A percentile compares a stretch with the other conserved stretches of the same genome.
phyloP scores from a whole-genome alignment of 1,140 invertebrate genomes.

The Battus philenor region DNA sequence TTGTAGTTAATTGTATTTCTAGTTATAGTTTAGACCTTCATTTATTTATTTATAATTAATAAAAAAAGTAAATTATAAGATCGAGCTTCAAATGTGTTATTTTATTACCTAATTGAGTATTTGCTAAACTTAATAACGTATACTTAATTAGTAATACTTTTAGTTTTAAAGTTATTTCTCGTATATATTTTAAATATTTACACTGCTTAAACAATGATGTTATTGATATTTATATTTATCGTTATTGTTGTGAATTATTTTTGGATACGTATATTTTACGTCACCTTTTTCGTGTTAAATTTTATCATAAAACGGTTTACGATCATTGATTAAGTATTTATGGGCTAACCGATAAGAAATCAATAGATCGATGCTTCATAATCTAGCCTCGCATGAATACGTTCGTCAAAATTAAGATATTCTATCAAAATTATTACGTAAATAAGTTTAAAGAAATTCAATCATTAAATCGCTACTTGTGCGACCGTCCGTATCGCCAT shows the following conservation, averaged over 20 bases:
- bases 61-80: constrained; percentile 49
- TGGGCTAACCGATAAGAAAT: constrained; percentile 26
- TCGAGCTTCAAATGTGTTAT: constrained; percentile 71
- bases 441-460: constrained; percentile 51
- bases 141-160: constrained; percentile 49
- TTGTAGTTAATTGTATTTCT: constrained; percentile 43
- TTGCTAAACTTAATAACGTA: constrained; percentile 60
- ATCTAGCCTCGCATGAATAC: constrained; percentile 58
- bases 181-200: constrained; percentile 72
- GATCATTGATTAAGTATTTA: constrained; percentile 26
- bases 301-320: constrained; percentile 46
- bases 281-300: constrained; percentile 57
- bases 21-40: constrained; percentile 57
- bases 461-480: constrained; percentile 61
- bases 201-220: constrained; percentile 69
- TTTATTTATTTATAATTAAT: constrained; percentile 37
- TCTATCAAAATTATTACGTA: constrained; percentile 59
- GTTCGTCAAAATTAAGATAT: constrained; percentile 63
- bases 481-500: constrained; percentile 74
- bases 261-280: constrained; percentile 70
- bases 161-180: constrained; percentile 63
- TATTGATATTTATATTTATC: constrained; percentile 66
- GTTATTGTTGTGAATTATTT: constrained; percentile 71
- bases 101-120: constrained; percentile 67
- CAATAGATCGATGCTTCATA: constrained; percentile 40